phyloP scores from a whole-genome alignment of 2,888 invertebrate genomes.

The Hirtodrosophila confusa region DNA sequence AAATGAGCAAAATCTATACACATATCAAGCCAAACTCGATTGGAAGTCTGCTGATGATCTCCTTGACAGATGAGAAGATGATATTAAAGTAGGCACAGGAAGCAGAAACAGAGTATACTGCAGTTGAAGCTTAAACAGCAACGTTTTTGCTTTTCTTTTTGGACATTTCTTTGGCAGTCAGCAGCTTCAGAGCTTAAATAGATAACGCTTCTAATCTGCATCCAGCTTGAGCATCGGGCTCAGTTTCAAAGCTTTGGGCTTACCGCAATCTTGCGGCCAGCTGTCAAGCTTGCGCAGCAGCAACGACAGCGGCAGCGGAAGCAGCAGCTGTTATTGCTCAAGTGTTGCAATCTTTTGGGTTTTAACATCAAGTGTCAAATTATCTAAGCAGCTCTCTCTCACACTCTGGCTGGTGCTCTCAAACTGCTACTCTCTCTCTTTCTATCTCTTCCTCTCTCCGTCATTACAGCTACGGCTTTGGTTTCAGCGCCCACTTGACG shows the following conservation, averaged over 20 bases:
- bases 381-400: slow-evolving; percentile 22
- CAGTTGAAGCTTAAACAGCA: too few relatives aligned
- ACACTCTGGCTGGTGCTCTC: neutral
- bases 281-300: slow-evolving; percentile 27
- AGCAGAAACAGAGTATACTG: too few relatives aligned
- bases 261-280: slow-evolving; percentile 44
- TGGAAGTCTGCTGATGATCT: too few relatives aligned
- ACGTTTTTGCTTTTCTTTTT: too few relatives aligned
- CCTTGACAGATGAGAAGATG: too few relatives aligned
- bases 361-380: slow-evolving; percentile 49
- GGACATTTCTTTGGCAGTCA: neutral
- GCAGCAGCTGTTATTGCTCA: slow-evolving; percentile 16
- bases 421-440: slow-evolving; percentile 10
- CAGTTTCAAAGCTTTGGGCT: slow-evolving; percentile 20
- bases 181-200: slow-evolving; percentile 1
- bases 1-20: too few relatives aligned
- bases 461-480: slow-evolving; percentile 17
- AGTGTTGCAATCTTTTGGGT: slow-evolving; percentile 59
- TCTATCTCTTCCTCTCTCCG: slow-evolving; percentile 1
- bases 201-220: slow-evolving; percentile 33
- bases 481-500: slow-evolving; percentile 18
- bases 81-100: too few relatives aligned
- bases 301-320: slow-evolving; percentile 18
- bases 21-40: too few relatives aligned
- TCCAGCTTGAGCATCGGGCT: slow-evolving; percentile 1